A percentile compares a stretch with the other conserved stretches of the same genome.
These are phyloP conservation scores for Gasterosteus nipponicus DNA, from an alignment of 2,113 vertebrate species.

Conservation along the genomic window DNA sequence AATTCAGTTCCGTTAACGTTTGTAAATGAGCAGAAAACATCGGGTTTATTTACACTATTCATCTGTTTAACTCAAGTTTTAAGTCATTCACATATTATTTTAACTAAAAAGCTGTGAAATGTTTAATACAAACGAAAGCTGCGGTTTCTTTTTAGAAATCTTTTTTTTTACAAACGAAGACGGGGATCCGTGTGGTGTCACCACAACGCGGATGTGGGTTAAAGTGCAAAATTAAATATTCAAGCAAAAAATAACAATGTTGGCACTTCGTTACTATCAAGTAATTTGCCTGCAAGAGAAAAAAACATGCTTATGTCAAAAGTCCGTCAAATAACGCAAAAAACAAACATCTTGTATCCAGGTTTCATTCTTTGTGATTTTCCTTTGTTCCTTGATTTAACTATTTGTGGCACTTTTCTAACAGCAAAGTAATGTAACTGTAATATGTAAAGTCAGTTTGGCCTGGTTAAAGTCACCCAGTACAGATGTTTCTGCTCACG, in stretches of 20 bases:
- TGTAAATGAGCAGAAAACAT: slow-evolving; percentile 4
- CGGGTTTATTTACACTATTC: background rate
- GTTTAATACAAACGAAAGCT: background rate
- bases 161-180: slow-evolving; percentile 10
- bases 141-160: background rate
- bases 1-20: background rate
- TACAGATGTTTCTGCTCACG: background rate
- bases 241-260: background rate
- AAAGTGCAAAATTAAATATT: slow-evolving; percentile 44
- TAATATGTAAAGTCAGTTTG: background rate
- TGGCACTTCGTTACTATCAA: background rate
- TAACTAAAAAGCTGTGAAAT: slow-evolving; percentile 21
- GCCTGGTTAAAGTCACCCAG: background rate
- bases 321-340: background rate
- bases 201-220: background rate
- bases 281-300: slow-evolving; percentile 4
- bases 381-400: background rate
- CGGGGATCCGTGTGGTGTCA: background rate
- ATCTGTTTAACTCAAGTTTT: background rate
- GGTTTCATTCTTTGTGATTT: background rate
- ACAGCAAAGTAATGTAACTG: background rate
- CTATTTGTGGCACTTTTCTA: background rate
- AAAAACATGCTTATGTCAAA: background rate
- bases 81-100: slow-evolving; percentile 12
- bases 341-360: background rate